These are phyloP conservation scores for Sicus ferrugineus DNA, from an alignment of 2,888 invertebrate species.

Conservation along the genomic window DNA sequence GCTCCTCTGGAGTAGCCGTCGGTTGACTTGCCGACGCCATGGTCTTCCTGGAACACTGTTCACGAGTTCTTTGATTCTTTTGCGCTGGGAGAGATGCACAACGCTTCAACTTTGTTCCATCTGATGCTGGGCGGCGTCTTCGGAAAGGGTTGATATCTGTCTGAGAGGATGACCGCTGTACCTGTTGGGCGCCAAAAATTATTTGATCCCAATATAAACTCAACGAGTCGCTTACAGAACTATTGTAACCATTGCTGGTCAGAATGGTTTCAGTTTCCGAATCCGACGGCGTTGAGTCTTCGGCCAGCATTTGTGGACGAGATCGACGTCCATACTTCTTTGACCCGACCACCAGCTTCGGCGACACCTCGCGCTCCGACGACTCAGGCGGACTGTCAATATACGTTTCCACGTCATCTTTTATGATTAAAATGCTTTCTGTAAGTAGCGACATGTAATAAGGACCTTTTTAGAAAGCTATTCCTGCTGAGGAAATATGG, in stretches of 20 bases:
- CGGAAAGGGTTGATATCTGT: conserved; percentile 67
- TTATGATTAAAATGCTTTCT: conserved; percentile 58
- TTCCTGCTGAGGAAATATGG: too few species aligned
- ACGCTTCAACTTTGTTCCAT: conserved; percentile 67
- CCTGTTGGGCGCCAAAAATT: conserved; percentile 46
- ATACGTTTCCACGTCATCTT: conserved; percentile 48
- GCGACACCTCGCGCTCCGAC: conserved; percentile 76
- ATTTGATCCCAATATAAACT: too few species aligned
- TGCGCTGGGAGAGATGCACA: conserved; percentile 69
- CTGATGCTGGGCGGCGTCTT: conserved; percentile 60
- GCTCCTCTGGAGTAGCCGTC: conserved; percentile 36
- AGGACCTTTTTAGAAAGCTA: too few species aligned
- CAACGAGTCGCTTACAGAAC: conserved; percentile 35
- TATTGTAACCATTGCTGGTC: conserved; percentile 31
- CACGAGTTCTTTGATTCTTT: conserved; percentile 29
- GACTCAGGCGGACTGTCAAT: conserved; percentile 65
- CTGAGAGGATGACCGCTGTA: conserved; percentile 69
- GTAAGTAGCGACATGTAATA: conserved; percentile 23
- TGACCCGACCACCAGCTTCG: conserved; percentile 76
- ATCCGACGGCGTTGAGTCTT: conserved; percentile 60
- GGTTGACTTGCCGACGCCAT: conserved; percentile 46
- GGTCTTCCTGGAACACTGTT: conserved; percentile 40
- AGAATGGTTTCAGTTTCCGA: conserved; percentile 50
- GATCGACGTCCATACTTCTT: conserved; percentile 81
- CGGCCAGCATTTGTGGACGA: conserved; percentile 67